phyloP scores from a whole-genome alignment of 2,113 vertebrate genomes.

The Eudyptes chrysolophus region DNA sequence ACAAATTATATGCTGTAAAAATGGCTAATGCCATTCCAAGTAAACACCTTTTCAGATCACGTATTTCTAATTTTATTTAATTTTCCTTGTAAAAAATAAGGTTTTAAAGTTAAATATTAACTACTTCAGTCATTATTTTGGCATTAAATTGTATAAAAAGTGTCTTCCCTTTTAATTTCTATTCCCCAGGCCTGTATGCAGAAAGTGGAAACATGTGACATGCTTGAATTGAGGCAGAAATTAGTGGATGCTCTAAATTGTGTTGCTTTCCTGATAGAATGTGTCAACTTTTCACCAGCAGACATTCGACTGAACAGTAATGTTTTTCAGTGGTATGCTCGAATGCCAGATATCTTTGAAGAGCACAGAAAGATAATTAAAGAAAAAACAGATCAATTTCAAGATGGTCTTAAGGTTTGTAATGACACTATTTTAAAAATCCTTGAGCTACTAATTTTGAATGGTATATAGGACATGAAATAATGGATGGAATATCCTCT shows the following conservation, averaged over 20 bases:
- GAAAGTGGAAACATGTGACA: constrained; percentile 74
- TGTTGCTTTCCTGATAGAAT: constrained; percentile 81
- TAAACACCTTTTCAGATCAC: neutral
- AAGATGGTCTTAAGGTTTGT: constrained; percentile 83
- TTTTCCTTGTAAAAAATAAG: neutral
- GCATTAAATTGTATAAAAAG: neutral
- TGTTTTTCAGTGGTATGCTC: constrained; percentile 81
- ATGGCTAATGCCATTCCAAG: neutral
- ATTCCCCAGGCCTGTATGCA: constrained; percentile 71
- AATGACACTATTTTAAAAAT: neutral
- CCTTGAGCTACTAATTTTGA: neutral
- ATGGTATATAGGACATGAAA: neutral
- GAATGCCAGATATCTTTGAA: constrained; percentile 85
- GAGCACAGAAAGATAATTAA: constrained; percentile 79
- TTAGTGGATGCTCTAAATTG: constrained; percentile 75
- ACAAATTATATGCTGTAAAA: neutral
- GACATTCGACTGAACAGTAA: constrained; percentile 79
- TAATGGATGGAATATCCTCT: neutral
- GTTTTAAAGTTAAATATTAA: neutral
- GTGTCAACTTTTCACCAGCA: constrained; percentile 72
- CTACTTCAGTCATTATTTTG: neutral
- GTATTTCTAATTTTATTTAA: neutral
- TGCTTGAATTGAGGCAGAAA: constrained; percentile 76
- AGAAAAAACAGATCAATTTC: constrained; percentile 82
- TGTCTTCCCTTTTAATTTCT: neutral